Evolutionary conservation across 2,113 vertebrate species (phyloP).

Genomic region (Chlorodrepanis virens): DNA sequence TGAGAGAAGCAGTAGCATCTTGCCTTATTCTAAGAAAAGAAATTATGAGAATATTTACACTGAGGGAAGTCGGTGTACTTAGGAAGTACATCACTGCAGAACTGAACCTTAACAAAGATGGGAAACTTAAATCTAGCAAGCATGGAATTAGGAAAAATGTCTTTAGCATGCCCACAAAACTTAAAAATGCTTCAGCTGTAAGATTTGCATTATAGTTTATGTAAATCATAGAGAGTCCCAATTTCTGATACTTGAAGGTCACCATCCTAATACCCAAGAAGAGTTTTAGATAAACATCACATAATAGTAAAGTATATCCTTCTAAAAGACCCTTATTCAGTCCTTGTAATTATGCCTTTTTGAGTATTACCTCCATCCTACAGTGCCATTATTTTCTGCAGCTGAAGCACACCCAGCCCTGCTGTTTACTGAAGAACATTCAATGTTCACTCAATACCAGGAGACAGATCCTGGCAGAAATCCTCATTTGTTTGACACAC

Average conservation of each 20-base stretch:
- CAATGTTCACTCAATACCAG: not conserved
- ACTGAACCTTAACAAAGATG: not conserved
- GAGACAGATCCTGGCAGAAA: not conserved
- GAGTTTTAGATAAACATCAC: not conserved
- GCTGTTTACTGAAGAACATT: not conserved
- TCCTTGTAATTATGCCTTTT: not conserved
- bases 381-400: not conserved
- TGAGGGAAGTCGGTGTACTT: not conserved
- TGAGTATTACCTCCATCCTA: not conserved
- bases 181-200: not conserved
- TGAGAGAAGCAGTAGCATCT: conserved; percentile 85
- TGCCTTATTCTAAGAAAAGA: conserved; percentile 80
- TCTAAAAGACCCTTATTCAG: not conserved
- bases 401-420: not conserved
- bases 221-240: not conserved
- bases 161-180: not conserved
- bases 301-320: not conserved
- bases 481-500: not conserved
- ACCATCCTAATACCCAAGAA: not conserved
- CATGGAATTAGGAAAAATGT: not conserved
- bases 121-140: not conserved
- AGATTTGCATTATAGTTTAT: not conserved
- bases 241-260: not conserved
- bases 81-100: not conserved
- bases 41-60: not conserved